Percentiles rank a stretch among this genome's conserved stretches.
Evolutionary conservation across 2,113 vertebrate genomes (phyloP).

Genomic region (Melospiza melodia): DNA sequence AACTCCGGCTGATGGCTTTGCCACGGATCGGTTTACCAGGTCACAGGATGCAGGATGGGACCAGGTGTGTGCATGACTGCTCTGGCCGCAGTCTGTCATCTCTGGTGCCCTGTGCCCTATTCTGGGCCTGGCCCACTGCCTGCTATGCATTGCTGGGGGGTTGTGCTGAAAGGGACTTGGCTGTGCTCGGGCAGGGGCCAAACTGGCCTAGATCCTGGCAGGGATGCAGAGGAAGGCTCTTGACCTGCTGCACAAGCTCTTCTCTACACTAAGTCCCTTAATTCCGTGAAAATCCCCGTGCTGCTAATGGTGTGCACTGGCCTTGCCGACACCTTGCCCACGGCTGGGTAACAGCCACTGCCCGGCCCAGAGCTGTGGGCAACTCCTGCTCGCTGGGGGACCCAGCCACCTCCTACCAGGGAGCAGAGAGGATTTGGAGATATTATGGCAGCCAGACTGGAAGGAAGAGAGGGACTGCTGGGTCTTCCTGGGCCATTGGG

Average conservation of each 20-base stretch:
- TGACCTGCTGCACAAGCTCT: background rate
- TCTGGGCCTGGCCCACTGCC: background rate
- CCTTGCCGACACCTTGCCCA: background rate
- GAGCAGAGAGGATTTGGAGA: background rate
- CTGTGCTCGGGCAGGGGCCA: background rate
- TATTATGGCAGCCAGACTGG: background rate
- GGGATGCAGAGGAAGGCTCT: background rate
- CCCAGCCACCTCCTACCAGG: background rate
- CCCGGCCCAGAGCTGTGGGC: background rate
- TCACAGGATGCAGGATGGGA: background rate
- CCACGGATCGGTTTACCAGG: accelerated
- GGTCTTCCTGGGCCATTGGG: background rate
- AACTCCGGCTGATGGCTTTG: accelerated
- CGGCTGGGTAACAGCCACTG: background rate
- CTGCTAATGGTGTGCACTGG: background rate
- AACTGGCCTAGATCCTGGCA: background rate
- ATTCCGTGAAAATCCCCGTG: conserved; percentile 39
- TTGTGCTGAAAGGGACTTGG: conserved; percentile 47
- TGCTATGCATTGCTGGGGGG: background rate
- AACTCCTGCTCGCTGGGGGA: background rate
- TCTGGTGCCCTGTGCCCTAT: background rate
- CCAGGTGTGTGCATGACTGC: background rate
- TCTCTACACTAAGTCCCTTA: conserved; percentile 32
- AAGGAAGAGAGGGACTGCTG: background rate
- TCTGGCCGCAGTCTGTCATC: background rate